Conservation (phyloP, 2,113 vertebrate species). For the Paracanthobrama guichenoti region DNA sequence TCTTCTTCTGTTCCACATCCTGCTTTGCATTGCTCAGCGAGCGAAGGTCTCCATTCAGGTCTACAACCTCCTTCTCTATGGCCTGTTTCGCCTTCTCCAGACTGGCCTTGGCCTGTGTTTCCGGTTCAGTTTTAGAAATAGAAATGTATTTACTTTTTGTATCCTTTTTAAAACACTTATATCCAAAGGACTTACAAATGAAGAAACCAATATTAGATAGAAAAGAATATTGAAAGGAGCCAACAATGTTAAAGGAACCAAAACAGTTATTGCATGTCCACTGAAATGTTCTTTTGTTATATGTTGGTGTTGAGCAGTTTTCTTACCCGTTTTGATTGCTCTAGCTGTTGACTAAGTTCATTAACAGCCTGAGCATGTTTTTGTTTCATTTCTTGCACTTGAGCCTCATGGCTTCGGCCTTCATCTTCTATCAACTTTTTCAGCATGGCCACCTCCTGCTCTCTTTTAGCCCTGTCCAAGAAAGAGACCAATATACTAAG, state of each 20-base stretch:
- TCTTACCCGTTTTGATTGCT: constrained; percentile 88
- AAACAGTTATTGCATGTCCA: neutral
- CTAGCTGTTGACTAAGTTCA: constrained; percentile 88
- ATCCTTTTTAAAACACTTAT: neutral
- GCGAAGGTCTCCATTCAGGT: constrained; percentile 81
- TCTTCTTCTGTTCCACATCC: constrained; percentile 92
- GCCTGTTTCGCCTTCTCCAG: constrained; percentile 91
- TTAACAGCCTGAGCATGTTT: constrained; percentile 88
- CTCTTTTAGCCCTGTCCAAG: constrained; percentile 84
- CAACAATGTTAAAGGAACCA: neutral
- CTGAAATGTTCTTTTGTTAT: neutral
- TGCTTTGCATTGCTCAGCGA: constrained; percentile 82
- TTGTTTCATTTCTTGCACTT: constrained; percentile 90
- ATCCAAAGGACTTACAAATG: neutral
- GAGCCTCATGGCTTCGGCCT: constrained; percentile 83
- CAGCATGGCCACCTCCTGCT: constrained; percentile 88
- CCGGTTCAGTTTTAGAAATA: neutral
- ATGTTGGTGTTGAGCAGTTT: neutral
- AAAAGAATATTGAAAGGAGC: neutral
- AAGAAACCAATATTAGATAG: neutral
- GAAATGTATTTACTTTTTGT: neutral
- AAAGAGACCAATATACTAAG: neutral
- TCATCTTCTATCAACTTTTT: constrained; percentile 92
- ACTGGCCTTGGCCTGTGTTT: constrained; percentile 80
- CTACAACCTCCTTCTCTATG: constrained; percentile 85